Base-by-base conservation (phyloP, 2,888 invertebrate genomes). In the Lycia hirtaria region DNA sequence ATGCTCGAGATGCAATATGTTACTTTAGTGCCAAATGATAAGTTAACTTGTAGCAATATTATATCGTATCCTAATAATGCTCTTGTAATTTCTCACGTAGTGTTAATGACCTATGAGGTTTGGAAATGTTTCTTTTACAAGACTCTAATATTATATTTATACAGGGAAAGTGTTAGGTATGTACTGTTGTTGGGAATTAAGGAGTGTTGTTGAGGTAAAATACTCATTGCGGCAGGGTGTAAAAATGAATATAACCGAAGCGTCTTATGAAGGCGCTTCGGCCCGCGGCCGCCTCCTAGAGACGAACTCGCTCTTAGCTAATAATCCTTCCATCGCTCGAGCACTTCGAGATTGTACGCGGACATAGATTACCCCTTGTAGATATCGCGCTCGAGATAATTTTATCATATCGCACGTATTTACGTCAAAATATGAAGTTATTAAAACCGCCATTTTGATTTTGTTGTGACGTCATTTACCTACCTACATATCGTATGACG, bases 11-110 rank as follows among this genome's bases (percentile, higher is more conserved):
- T 89, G 91, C 90, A 90, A 91, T 92, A 92, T 89, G 88, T 91
- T 91, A 90, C 86, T 90, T 91, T 92, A 91, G 92, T 92, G 92
- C 92, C 92, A 92, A 92, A 92, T 91, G 90, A 91, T 91, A 91
- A 91, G 88, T 92, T 91, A 88, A 90, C 91, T 91, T 80, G 89
- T 92, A 92, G 91, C 91, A 85, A 89, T 91, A 90, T 88, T 90
- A 90, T 88, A 85, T 84, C 78, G 85, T 89, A 88, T 86, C 87
- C 87, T 90, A 88, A 90, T 84, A 87, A 90, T 84, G 87, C 88
- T 88, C 89, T 88, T 88, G 87, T 89, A 89, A 87, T 87, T 85
- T 87, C 85, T 90, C 88, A 87, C 83, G 87, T 91, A 91, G 89
- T 88, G 89, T 88, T 87, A 88, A 85, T 83, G 76, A 90, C 91